phyloP scores from a whole-genome alignment of 2,113 vertebrate genomes.

The Steatornis caripensis region DNA sequence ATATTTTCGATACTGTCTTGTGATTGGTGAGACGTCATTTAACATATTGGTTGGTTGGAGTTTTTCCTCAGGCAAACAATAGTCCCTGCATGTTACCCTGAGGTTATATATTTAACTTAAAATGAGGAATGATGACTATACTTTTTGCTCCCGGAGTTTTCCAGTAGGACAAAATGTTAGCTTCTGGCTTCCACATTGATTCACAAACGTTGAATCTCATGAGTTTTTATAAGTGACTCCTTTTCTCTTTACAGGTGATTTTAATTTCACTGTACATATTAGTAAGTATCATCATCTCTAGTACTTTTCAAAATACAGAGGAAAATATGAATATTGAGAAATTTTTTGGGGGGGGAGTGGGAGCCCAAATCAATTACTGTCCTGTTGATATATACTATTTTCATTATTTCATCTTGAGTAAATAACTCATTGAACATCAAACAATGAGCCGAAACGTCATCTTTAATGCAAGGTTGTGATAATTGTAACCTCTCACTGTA shows the following conservation, averaged over 20 bases:
- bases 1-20: constrained; percentile 16
- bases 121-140: constrained; percentile 16
- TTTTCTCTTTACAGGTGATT: not conserved
- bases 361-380: not conserved
- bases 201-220: not conserved
- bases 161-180: not conserved
- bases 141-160: not conserved
- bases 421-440: not conserved
- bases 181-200: not conserved
- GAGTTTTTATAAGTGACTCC: not conserved
- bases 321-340: not conserved
- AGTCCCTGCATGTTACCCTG: constrained; percentile 45
- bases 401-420: not conserved
- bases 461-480: not conserved
- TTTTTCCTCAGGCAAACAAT: constrained; percentile 22
- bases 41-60: not conserved
- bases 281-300: not conserved
- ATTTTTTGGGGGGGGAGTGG: no score
- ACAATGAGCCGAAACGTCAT: not conserved
- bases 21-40: not conserved
- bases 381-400: not conserved
- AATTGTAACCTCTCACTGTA: not conserved
- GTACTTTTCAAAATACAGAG: not conserved
- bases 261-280: not conserved
- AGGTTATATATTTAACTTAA: constrained; percentile 28